A percentile compares a stretch with the other conserved stretches of the same genome.
Evolutionary conservation across 2,888 invertebrate genomes (phyloP).

Genomic region (Cetonia aurata): DNA sequence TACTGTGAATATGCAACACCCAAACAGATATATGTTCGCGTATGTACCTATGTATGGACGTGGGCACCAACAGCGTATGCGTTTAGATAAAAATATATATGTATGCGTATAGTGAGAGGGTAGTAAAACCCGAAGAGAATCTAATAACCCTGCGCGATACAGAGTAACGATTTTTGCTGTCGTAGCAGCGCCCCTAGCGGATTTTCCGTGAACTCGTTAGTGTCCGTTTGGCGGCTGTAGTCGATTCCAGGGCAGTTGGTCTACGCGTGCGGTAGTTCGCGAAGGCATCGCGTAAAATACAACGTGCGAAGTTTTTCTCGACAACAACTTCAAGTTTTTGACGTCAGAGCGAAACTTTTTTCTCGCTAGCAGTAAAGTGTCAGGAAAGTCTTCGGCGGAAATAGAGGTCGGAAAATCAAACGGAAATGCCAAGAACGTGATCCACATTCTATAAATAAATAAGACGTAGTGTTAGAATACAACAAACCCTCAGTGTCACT

Average conservation of each 20-base stretch:
- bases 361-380: not conserved
- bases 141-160: constrained; percentile 59
- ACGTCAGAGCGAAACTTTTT: constrained; percentile 32
- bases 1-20: constrained; percentile 38
- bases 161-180: constrained; percentile 66
- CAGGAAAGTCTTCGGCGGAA: constrained; percentile 1
- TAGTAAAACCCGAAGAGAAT: constrained; percentile 33
- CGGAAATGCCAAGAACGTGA: constrained; percentile 3
- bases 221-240: constrained; percentile 64
- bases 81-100: constrained; percentile 31
- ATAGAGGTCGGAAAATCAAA: constrained; percentile 10
- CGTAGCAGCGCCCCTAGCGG: constrained; percentile 59
- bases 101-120: constrained; percentile 26
- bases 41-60: not conserved
- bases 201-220: constrained; percentile 58
- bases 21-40: constrained; percentile 14
- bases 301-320: constrained; percentile 43
- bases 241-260: constrained; percentile 62
- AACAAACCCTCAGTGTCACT: not conserved
- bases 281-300: constrained; percentile 51
- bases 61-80: not conserved
- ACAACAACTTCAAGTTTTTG: constrained; percentile 22
- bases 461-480: constrained; percentile 3
- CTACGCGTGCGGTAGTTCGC: constrained; percentile 61
- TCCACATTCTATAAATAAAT: constrained; percentile 4